phyloP scores from a whole-genome alignment of 2,888 invertebrate genomes.

The Acrobasis consociella region DNA sequence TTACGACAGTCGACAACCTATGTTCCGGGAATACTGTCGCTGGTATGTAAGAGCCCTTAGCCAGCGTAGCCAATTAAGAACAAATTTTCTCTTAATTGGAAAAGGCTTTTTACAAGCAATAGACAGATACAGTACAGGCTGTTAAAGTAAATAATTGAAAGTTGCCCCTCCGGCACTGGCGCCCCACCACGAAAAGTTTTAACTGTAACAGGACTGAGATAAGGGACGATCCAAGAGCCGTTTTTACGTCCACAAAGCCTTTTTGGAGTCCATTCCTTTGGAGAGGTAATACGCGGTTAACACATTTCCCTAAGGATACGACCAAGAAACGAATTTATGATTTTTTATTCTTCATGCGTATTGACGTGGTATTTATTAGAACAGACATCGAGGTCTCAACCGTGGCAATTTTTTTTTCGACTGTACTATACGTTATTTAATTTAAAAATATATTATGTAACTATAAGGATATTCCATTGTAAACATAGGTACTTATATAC shows the following conservation, averaged over 20 bases:
- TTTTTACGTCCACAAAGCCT: conserved; percentile 57
- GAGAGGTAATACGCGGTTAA: conserved; percentile 55
- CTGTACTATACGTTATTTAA: too few relatives aligned
- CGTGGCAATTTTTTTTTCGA: neutral
- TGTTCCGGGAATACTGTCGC: too few relatives aligned
- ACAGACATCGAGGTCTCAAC: neutral
- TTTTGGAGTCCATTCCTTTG: conserved; percentile 57
- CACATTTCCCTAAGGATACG: conserved; percentile 57
- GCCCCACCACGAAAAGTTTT: conserved; percentile 37
- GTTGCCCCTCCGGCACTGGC: neutral
- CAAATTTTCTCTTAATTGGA: too few relatives aligned
- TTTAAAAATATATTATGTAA: too few relatives aligned
- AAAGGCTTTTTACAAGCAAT: too few relatives aligned
- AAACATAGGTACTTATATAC: too few relatives aligned
- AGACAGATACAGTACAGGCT: too few relatives aligned
- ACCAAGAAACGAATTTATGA: conserved; percentile 52
- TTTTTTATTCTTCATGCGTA: conserved; percentile 33
- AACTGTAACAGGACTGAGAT: conserved; percentile 50
- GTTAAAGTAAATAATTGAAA: too few relatives aligned
- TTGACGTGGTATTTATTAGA: neutral
- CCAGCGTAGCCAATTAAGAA: too few relatives aligned
- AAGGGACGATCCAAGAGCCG: conserved; percentile 51
- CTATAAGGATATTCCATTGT: too few relatives aligned
- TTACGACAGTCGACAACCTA: too few relatives aligned
- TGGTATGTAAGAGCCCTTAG: too few relatives aligned